Conservation (phyloP, 2,797 vertebrate species). For the Sandelia bainsii region DNA sequence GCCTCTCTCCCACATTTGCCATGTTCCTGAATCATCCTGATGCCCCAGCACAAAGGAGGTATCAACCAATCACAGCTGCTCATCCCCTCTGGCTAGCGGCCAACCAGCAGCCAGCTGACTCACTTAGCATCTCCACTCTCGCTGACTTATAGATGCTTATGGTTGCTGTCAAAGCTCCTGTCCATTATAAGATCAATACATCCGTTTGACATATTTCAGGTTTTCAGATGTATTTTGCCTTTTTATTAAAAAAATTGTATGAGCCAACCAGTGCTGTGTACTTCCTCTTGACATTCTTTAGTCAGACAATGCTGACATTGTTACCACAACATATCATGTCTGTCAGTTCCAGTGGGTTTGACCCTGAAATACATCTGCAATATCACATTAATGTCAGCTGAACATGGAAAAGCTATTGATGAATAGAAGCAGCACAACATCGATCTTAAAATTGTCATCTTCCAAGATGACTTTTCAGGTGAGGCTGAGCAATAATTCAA, state of each 20-base stretch:
- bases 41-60: slow-evolving; percentile 25
- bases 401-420: slow-evolving; percentile 20
- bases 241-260: slow-evolving; percentile 32
- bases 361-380: slow-evolving; percentile 36
- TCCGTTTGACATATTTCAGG: slow-evolving; percentile 29
- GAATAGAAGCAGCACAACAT: slow-evolving; percentile 12
- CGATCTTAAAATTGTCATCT: slow-evolving; percentile 7
- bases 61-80: slow-evolving; percentile 48
- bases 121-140: neutral
- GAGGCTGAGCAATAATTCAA: neutral
- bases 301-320: slow-evolving; percentile 5
- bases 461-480: neutral
- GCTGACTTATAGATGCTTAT: slow-evolving; percentile 49
- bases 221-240: slow-evolving; percentile 7
- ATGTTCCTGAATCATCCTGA: slow-evolving; percentile 63
- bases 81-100: slow-evolving; percentile 11
- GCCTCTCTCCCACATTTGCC: slow-evolving; percentile 40
- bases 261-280: neutral
- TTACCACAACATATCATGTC: slow-evolving; percentile 25
- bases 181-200: slow-evolving; percentile 19
- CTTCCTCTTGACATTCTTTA: neutral
- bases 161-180: slow-evolving; percentile 30
- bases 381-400: slow-evolving; percentile 16
- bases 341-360: slow-evolving; percentile 31
- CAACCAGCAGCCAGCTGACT: slow-evolving; percentile 16